Percentiles rank a stretch among this genome's conserved stretches.
Conservation (phyloP, 2,888 invertebrate species). For the Corbicula japonica region DNA sequence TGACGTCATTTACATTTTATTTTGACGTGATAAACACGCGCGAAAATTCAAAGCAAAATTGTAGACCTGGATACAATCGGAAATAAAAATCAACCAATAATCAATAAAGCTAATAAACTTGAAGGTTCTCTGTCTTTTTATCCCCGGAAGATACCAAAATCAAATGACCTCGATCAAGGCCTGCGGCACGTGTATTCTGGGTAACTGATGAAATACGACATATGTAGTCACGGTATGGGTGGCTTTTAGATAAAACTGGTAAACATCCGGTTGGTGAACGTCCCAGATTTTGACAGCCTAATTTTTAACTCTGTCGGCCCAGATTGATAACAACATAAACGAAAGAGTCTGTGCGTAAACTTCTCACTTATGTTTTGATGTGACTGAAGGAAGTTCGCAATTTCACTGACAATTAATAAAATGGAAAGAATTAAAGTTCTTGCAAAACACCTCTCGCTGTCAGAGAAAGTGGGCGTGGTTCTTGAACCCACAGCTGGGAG, state of each 20-base stretch:
- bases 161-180: no score
- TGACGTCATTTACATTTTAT: no score
- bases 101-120: no score
- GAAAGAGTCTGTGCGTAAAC: not conserved
- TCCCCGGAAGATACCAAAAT: no score
- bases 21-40: no score
- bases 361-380: not conserved
- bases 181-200: no score
- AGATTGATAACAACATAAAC: conserved; percentile 1
- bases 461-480: conserved; percentile 6
- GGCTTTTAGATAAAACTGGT: not conserved
- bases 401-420: conserved; percentile 12
- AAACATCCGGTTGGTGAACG: not conserved
- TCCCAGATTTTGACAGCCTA: conserved; percentile 24
- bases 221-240: not conserved
- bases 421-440: conserved; percentile 71
- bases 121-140: no score
- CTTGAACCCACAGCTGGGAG: conserved; percentile 23
- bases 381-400: not conserved
- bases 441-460: conserved; percentile 59
- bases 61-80: no score
- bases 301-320: not conserved
- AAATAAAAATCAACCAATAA: no score
- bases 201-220: no score
- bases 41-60: no score